These are phyloP conservation scores for Xenops minutus DNA, from an alignment of 2,797 vertebrate species.

Conservation along the genomic window DNA sequence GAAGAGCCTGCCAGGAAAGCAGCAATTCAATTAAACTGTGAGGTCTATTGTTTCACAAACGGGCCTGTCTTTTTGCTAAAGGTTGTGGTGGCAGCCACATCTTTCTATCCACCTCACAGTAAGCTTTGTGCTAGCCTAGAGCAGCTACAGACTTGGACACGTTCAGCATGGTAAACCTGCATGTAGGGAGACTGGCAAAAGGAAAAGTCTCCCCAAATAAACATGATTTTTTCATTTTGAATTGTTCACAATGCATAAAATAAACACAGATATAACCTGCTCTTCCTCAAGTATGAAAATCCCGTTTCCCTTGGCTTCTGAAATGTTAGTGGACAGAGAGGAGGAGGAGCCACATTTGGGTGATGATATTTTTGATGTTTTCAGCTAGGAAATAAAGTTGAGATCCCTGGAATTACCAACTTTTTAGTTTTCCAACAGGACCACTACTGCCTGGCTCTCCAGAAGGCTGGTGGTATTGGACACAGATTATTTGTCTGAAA, in stretches of 20 bases:
- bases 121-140: background rate
- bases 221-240: background rate
- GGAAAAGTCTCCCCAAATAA: background rate
- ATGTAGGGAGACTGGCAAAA: background rate
- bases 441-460: background rate
- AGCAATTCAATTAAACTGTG: background rate
- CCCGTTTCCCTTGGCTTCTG: background rate
- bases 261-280: background rate
- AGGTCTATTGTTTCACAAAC: background rate
- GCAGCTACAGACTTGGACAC: background rate
- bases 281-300: background rate
- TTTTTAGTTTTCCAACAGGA: background rate
- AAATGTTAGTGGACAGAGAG: background rate
- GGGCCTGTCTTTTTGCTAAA: background rate
- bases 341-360: background rate
- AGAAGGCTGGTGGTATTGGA: background rate
- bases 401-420: background rate
- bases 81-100: background rate
- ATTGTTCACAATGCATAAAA: background rate
- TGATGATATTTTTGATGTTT: background rate
- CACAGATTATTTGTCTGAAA: background rate
- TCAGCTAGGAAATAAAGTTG: background rate
- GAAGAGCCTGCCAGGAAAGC: background rate
- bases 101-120: background rate
- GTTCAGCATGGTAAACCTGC: background rate